A percentile compares a stretch with the other conserved stretches of the same genome.
phyloP scores from a whole-genome alignment of 92 coral and sea anemone genomes.

The Palythoa heliodiscus region DNA sequence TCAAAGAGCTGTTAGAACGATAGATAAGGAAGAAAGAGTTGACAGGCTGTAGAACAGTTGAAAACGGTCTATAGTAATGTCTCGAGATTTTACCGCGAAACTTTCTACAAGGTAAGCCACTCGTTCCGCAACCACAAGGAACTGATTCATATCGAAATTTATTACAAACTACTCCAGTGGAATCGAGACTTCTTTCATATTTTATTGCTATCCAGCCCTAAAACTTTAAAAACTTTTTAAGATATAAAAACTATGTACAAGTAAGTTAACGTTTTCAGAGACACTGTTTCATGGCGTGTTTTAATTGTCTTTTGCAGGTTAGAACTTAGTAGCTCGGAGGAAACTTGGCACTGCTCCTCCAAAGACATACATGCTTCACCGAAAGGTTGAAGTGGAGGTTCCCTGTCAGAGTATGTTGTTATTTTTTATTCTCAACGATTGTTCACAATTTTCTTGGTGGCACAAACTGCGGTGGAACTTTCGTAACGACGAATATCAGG shows the following conservation, averaged over 20 bases:
- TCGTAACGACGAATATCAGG: background rate
- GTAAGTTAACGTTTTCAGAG: too few species aligned
- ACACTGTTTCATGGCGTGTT: background rate
- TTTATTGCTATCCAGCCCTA: too few species aligned
- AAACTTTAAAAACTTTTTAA: background rate
- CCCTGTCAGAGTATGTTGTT: background rate
- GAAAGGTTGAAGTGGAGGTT: conserved; percentile 3
- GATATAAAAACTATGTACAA: background rate
- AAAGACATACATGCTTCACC: conserved; percentile 35
- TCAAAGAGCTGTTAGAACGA: background rate
- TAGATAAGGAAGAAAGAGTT: background rate
- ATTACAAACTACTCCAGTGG: background rate
- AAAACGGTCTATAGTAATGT: background rate
- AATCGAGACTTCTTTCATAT: too few species aligned
- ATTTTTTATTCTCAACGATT: background rate
- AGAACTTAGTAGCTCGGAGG: conserved; percentile 4
- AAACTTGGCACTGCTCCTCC: background rate
- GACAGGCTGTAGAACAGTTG: background rate
- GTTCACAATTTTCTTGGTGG: background rate
- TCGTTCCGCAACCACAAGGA: background rate
- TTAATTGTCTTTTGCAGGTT: conserved; percentile 9
- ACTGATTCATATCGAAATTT: too few species aligned
- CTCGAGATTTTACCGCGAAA: background rate
- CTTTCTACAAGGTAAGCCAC: background rate
- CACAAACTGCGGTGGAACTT: background rate